These are phyloP conservation scores for Pycnomerus fuliginosus DNA, from an alignment of 2,888 invertebrate species.

Conservation along the genomic window DNA sequence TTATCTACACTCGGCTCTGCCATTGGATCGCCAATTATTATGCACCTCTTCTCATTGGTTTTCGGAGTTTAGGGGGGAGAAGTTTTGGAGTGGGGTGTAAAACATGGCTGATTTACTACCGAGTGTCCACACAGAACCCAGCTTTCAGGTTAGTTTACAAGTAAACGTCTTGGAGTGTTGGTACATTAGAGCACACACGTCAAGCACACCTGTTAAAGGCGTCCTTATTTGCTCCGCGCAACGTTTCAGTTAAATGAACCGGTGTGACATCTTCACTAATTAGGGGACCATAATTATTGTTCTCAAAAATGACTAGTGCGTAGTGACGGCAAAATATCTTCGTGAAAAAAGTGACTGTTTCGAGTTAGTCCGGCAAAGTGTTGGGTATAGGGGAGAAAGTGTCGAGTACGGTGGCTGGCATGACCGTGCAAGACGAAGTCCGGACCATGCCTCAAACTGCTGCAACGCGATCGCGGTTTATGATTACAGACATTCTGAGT, in stretches of 20 bases:
- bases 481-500: constrained; percentile 86
- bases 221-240: no score
- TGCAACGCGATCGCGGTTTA: constrained; percentile 72
- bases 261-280: no score
- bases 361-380: constrained; percentile 40
- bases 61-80: constrained; percentile 31
- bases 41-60: constrained; percentile 39
- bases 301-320: no score
- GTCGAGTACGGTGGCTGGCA: constrained; percentile 52
- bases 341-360: constrained; percentile 2
- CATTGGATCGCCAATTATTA: constrained; percentile 48
- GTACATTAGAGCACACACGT: constrained; percentile 12
- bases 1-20: constrained; percentile 29
- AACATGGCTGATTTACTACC: constrained; percentile 55
- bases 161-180: constrained; percentile 42
- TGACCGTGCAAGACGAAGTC: constrained; percentile 55
- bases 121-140: constrained; percentile 28
- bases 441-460: constrained; percentile 52
- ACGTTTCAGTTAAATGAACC: no score
- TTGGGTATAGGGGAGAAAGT: constrained; percentile 49
- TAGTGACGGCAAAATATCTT: no score
- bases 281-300: no score
- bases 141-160: constrained; percentile 48
- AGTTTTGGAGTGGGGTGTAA: constrained; percentile 37
- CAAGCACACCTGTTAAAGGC: constrained; percentile 30